Conservation (phyloP, 2,888 invertebrate species). For the Limnephilus auricula region DNA sequence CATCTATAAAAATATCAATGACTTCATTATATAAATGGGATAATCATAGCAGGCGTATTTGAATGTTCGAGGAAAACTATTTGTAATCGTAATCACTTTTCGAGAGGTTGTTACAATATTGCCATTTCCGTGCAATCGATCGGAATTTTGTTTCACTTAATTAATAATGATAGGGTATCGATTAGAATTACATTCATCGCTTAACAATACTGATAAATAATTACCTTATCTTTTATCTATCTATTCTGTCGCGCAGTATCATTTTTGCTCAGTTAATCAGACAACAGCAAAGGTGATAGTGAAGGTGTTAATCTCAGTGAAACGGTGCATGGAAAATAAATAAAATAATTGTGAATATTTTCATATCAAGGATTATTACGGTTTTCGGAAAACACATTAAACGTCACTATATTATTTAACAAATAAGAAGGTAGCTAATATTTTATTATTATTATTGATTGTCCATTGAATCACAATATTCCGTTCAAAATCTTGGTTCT, state of each 20-base stretch:
- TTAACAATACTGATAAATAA: constrained; percentile 5
- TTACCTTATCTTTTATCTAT: constrained; percentile 3
- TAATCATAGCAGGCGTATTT: neutral
- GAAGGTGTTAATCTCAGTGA: neutral
- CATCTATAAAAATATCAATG: neutral
- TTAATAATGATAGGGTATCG: neutral
- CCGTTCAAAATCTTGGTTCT: neutral
- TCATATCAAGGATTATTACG: neutral
- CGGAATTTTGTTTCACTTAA: constrained; percentile 13
- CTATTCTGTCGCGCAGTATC: neutral
- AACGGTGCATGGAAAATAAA: neutral
- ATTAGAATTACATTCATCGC: neutral
- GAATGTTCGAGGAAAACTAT: neutral
- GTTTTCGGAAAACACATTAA: neutral
- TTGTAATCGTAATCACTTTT: neutral
- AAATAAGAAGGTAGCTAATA: neutral
- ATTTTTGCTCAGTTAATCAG: constrained; percentile 17
- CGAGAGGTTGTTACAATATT: neutral
- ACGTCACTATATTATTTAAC: neutral
- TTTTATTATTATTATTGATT: neutral
- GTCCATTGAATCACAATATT: neutral
- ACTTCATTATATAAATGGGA: neutral
- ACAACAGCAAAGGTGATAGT: neutral
- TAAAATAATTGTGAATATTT: neutral
- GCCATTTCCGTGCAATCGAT: neutral